Evolutionary conservation across 2,113 vertebrate species (phyloP).

Genomic region (Hemiscyllium ocellatum): DNA sequence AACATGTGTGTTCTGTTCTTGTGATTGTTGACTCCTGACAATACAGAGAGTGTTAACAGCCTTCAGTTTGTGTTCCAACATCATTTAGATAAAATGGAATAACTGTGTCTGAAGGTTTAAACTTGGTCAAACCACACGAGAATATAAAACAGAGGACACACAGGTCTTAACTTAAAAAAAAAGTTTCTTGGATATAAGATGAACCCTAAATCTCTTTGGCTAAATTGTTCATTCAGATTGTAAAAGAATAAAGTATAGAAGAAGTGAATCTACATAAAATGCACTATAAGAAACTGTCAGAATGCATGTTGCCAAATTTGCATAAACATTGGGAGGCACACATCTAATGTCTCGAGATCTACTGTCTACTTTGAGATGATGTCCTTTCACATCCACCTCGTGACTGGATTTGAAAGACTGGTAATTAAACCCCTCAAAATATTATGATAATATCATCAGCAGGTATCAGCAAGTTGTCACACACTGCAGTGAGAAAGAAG

Average conservation of each 20-base stretch:
- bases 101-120: background rate
- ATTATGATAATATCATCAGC: background rate
- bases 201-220: background rate
- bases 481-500: background rate
- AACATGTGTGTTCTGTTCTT: background rate
- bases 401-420: background rate
- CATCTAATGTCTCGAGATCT: background rate
- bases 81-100: background rate
- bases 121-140: background rate
- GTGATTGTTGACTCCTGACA: background rate
- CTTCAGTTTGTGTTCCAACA: background rate
- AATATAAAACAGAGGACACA: background rate
- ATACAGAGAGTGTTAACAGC: background rate
- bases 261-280: background rate
- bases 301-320: background rate
- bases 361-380: background rate
- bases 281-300: background rate
- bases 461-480: background rate
- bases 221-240: background rate
- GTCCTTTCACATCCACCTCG: background rate
- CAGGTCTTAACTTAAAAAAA: background rate
- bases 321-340: background rate
- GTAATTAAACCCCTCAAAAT: background rate
- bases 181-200: background rate
- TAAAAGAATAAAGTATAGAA: background rate